phyloP scores from a whole-genome alignment of 2,888 invertebrate genomes.

The Pediacus dermestoides region DNA sequence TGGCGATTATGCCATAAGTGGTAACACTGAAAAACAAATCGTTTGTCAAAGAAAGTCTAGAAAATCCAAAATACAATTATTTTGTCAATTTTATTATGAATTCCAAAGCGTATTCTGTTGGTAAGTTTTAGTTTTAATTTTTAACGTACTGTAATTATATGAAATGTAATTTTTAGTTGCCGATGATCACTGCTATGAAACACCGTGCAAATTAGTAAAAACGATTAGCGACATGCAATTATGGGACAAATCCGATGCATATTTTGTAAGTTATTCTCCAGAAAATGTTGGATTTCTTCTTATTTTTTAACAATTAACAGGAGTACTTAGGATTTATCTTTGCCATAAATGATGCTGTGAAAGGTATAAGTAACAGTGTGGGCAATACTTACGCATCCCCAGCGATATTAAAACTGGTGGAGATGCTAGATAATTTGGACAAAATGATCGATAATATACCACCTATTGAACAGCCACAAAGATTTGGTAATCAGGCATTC shows the following conservation, averaged over 20 bases:
- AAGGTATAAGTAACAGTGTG: conserved; percentile 66
- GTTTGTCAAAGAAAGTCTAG: no score
- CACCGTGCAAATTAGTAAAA: conserved; percentile 65
- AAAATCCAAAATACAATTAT: no score
- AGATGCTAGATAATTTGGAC: conserved; percentile 68
- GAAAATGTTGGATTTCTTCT: not conserved
- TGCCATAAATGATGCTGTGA: conserved; percentile 81
- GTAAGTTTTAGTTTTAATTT: no score
- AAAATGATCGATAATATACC: conserved; percentile 77
- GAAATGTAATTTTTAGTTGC: no score
- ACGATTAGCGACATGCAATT: conserved; percentile 65
- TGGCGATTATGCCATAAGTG: no score
- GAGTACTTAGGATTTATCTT: conserved; percentile 86
- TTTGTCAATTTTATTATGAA: no score
- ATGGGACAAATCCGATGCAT: conserved; percentile 85
- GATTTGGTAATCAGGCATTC: conserved; percentile 96
- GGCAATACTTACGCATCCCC: conserved; percentile 57
- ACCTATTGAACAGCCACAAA: conserved; percentile 86
- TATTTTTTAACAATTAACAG: conserved; percentile 43
- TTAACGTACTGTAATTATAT: no score
- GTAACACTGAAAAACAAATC: no score
- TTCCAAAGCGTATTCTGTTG: no score
- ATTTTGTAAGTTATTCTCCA: conserved; percentile 55
- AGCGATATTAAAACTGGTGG: conserved; percentile 58
- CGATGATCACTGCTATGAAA: conserved; percentile 59